Evolutionary conservation across 2,888 invertebrate species (phyloP).

Genomic region (Protophormia terraenovae): DNA sequence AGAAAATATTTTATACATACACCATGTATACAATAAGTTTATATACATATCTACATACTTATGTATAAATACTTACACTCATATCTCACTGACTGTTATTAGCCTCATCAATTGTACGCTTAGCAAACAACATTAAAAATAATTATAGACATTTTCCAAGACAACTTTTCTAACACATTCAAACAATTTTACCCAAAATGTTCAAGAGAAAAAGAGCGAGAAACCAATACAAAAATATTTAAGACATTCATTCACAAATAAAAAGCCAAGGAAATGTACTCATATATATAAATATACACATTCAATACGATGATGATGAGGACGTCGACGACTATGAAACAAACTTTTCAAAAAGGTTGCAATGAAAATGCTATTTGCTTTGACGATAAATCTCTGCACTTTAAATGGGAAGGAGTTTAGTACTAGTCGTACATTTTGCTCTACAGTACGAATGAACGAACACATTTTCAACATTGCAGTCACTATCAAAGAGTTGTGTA

Average conservation of each 20-base stretch:
- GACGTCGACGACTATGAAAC: slow-evolving; percentile 49
- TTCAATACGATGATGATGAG: slow-evolving; percentile 49
- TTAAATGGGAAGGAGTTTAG: slow-evolving; percentile 46
- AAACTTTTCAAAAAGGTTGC: slow-evolving; percentile 56
- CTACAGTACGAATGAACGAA: neutral
- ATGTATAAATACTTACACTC: slow-evolving; percentile 22
- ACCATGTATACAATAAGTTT: slow-evolving; percentile 27
- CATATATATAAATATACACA: slow-evolving; percentile 29
- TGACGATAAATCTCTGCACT: slow-evolving; percentile 62
- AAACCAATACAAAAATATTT: slow-evolving; percentile 25
- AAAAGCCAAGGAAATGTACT: slow-evolving; percentile 19
- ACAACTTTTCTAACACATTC: slow-evolving; percentile 66
- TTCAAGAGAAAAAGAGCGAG: neutral
- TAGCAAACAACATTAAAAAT: slow-evolving; percentile 69
- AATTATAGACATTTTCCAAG: slow-evolving; percentile 68
- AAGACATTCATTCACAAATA: slow-evolving; percentile 38
- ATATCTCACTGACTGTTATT: slow-evolving; percentile 68
- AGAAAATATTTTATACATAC: slow-evolving; percentile 5
- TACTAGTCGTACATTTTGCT: slow-evolving; percentile 10
- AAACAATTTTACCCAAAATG: slow-evolving; percentile 45
- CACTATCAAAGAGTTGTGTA: neutral
- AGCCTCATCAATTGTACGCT: slow-evolving; percentile 68
- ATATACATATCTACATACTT: neutral
- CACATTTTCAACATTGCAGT: slow-evolving; percentile 10
- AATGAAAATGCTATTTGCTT: slow-evolving; percentile 65